These are phyloP conservation scores for Theristicus caerulescens DNA, from an alignment of 2,113 vertebrate species.

Conservation along the genomic window DNA sequence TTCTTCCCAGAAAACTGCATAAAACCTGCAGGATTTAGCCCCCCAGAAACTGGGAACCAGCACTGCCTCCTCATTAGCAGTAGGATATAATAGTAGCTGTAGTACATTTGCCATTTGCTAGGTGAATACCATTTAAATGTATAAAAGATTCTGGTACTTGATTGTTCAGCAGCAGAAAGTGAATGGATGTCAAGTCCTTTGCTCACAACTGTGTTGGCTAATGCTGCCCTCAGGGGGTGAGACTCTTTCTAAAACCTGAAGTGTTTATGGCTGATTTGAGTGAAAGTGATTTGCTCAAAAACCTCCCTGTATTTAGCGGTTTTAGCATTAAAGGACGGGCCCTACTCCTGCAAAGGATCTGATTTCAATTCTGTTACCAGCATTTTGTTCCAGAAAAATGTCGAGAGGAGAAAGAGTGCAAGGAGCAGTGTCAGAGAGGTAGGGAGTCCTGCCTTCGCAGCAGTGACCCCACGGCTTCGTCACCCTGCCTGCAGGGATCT, in stretches of 20 bases:
- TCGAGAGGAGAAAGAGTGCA: not conserved
- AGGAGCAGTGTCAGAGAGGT: not conserved
- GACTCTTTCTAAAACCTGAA: slow-evolving; percentile 31
- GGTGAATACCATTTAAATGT: not conserved
- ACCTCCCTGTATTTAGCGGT: not conserved
- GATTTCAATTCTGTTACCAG: not conserved
- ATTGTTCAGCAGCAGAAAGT: not conserved
- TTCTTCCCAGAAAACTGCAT: not conserved
- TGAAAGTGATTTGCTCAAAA: slow-evolving; percentile 25
- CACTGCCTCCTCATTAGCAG: not conserved
- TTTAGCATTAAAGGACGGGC: not conserved
- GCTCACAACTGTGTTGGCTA: slow-evolving; percentile 50
- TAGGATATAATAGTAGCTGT: not conserved
- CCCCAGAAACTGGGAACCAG: not conserved
- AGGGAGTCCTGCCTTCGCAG: not conserved
- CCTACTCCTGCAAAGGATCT: not conserved
- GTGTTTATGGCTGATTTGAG: slow-evolving; percentile 37
- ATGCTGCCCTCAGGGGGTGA: slow-evolving; percentile 68
- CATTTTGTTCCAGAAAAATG: not conserved
- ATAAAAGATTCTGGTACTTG: not conserved
- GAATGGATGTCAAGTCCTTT: slow-evolving; percentile 35
- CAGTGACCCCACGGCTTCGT: not conserved
- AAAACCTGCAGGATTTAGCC: not conserved
- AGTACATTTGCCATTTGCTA: not conserved
- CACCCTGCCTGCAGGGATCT: not conserved